phyloP scores from a whole-genome alignment of 2,888 invertebrate species.

The Rhabditoides inermis region DNA sequence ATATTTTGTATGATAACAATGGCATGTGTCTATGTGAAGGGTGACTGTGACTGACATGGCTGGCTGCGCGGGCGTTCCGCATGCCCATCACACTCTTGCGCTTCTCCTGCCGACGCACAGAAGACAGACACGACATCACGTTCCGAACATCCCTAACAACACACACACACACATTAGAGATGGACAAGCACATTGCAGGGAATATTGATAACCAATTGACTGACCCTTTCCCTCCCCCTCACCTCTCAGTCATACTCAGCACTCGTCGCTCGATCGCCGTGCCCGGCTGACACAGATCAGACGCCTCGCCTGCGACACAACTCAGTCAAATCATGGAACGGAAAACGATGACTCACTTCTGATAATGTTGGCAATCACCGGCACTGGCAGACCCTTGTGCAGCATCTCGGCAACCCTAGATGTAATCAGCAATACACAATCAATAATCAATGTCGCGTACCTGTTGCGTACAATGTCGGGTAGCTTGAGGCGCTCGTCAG shows the following conservation, averaged over 20 bases:
- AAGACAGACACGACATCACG: too few species aligned
- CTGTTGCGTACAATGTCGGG: constrained; percentile 15
- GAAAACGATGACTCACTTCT: constrained; percentile 14
- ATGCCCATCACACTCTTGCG: too few species aligned
- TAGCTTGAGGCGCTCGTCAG: constrained; percentile 23
- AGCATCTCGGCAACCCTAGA: constrained; percentile 24
- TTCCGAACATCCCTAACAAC: too few species aligned
- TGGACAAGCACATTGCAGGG: too few species aligned
- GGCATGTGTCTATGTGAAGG: too few species aligned
- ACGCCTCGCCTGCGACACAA: constrained; percentile 19
- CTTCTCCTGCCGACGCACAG: too few species aligned
- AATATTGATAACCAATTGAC: too few species aligned
- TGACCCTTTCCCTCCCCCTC: too few species aligned
- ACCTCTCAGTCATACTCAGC: constrained; percentile 16
- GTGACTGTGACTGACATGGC: too few species aligned
- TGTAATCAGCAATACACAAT: not conserved
- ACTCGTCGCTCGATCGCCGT: constrained; percentile 22
- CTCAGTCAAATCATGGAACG: not conserved
- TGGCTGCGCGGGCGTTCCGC: too few species aligned
- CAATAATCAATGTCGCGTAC: not conserved
- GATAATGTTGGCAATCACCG: constrained; percentile 30
- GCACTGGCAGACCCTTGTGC: constrained; percentile 22
- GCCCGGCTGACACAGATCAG: constrained; percentile 14
- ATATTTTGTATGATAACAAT: too few species aligned
- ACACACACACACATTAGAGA: too few species aligned